Base-by-base conservation (phyloP, 35 echinoderm and acorn worm species). In the Lytechinus variegatus region DNA sequence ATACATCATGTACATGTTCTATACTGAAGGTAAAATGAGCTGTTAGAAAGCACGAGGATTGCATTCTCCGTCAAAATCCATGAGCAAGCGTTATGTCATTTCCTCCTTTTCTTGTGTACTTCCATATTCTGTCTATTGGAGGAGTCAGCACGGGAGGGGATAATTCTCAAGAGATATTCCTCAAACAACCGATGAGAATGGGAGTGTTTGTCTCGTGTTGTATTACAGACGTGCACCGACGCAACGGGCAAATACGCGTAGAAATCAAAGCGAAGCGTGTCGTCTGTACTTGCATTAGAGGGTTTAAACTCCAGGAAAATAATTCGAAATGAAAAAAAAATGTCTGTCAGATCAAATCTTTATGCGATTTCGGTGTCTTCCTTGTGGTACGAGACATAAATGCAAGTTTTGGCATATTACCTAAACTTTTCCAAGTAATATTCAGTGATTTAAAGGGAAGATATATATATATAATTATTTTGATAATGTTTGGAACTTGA, bases 181-280 rank as follows among this genome's bases (percentile, higher is more conserved):
- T 79, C 66, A 79, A 79, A 79, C 66, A 79, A 79, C 66, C 66
- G 66, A 79, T 79, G 66, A 79, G 66, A 79, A 79, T n/a, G 21
- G 66, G 19, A 79, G 66, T 79, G 66, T 79, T 79, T 79, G 66
- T 24, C n/a, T 79, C 66, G 66, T 79, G 66, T 79, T 24, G 14
- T 79, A 79, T 79, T 79, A 79, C 66, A 79, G 66, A 24, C 66
- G 66, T 24, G 16, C 12, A 79, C 66, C 66, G 66, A 79, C 66
- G 66, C 66, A 79, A 79, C 66, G 66, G n/a, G 16, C 66, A 79
- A 79, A 79, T 79, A 79, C 21, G 66, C 66, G 66, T 79, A 79
- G n/a, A 24, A 79, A 79, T 8, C 66, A 79, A 79, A 79, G 66
- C 66, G 66, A 24, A 79, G 66, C 66, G 66, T 79, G 66, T 24